These are phyloP conservation scores for Pinna nobilis DNA, from an alignment of 1,140 invertebrate genomes.

Conservation along the genomic window DNA sequence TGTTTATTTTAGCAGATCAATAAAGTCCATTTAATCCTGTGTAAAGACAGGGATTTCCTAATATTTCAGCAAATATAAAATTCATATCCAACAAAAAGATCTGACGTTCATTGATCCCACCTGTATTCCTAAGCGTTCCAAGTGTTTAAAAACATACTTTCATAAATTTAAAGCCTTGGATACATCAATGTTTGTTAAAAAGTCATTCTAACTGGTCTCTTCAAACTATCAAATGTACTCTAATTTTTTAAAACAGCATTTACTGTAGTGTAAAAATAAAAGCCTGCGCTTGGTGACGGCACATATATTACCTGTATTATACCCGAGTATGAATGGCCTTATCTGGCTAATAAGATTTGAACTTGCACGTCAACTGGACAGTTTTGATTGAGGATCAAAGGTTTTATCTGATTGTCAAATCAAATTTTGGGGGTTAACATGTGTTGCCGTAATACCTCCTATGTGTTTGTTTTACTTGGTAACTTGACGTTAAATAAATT, in stretches of 20 bases:
- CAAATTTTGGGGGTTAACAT: constrained; percentile 3
- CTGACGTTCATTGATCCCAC: constrained; percentile 17
- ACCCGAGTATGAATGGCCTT: constrained; percentile 16
- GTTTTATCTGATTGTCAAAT: constrained; percentile 1
- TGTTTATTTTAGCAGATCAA: constrained; percentile 21
- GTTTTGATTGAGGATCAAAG: constrained; percentile 21
- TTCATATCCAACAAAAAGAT: constrained; percentile 10
- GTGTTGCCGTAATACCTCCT: constrained; percentile 1
- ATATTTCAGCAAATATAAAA: constrained; percentile 13
- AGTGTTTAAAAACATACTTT: no score
- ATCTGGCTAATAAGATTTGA: constrained; percentile 18
- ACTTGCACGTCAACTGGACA: constrained; percentile 8
- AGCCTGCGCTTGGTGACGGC: no score
- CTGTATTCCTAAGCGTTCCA: no score
- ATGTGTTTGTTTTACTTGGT: constrained; percentile 13
- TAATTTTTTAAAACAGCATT: no score
- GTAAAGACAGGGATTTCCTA: constrained; percentile 21
- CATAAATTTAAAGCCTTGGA: no score
- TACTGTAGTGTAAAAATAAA: no score
- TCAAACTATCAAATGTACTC: no score
- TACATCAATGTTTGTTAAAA: no score
- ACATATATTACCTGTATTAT: no score
- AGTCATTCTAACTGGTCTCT: no score
- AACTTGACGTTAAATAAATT: no score
- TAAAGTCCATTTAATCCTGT: constrained; percentile 15